Conservation (phyloP, 1,140 invertebrate species). For the Solenopsis fugax region DNA sequence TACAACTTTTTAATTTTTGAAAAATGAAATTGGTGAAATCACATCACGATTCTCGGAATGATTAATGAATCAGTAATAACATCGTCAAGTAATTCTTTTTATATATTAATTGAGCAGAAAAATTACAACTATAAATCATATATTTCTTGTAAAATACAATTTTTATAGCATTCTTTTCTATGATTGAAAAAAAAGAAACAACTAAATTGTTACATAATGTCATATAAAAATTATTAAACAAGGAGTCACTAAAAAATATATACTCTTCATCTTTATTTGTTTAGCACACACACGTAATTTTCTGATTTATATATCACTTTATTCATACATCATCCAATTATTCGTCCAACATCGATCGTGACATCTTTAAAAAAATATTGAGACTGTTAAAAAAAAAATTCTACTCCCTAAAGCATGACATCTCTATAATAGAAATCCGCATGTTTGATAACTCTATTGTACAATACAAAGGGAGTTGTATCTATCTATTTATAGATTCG, state of each 20-base stretch:
- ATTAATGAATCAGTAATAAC: not conserved
- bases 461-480: not conserved
- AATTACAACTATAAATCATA: slow-evolving; percentile 5
- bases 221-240: not conserved
- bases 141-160: too few relatives aligned
- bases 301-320: not conserved
- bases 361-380: not conserved
- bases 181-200: not conserved
- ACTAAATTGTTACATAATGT: not conserved
- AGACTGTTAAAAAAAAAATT: not conserved
- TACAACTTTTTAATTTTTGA: not conserved
- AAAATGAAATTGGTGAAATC: not conserved
- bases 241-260: not conserved
- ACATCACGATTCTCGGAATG: not conserved
- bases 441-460: not conserved
- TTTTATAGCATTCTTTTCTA: not conserved
- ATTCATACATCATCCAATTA: not conserved
- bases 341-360: not conserved
- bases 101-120: not conserved
- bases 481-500: not conserved
- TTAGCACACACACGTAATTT: too few relatives aligned
- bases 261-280: not conserved
- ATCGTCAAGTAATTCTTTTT: not conserved
- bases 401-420: not conserved
- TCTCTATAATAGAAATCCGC: not conserved